A percentile compares a stretch with the other conserved stretches of the same genome.
Conservation (phyloP, 1,140 invertebrate species). For the Panulirus ornatus region DNA sequence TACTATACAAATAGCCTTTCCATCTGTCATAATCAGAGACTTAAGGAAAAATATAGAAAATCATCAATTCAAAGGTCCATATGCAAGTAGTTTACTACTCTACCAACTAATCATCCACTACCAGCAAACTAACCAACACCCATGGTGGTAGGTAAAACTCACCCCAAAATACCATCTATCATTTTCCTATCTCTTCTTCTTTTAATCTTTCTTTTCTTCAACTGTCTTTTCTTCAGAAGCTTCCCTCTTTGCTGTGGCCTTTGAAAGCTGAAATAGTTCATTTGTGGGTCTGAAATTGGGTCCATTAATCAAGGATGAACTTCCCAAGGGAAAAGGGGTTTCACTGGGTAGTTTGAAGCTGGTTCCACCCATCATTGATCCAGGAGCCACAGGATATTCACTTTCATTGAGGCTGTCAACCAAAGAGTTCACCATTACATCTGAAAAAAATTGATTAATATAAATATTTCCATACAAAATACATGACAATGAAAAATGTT, state of each 20-base stretch:
- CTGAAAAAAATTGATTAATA: background rate
- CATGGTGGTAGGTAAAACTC: too few species aligned
- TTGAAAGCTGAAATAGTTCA: slow-evolving; percentile 45
- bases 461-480: background rate
- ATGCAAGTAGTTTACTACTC: too few species aligned
- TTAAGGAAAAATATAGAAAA: too few species aligned
- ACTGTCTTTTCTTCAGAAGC: slow-evolving; percentile 4
- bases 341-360: slow-evolving; percentile 27
- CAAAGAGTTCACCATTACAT: slow-evolving; percentile 52
- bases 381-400: slow-evolving; percentile 36
- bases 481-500: background rate
- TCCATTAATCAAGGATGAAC: slow-evolving; percentile 25
- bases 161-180: too few species aligned
- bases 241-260: slow-evolving; percentile 47
- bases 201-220: background rate
- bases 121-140: too few species aligned
- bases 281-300: slow-evolving; percentile 18
- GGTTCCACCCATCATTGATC: slow-evolving; percentile 31
- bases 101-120: too few species aligned
- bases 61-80: too few species aligned
- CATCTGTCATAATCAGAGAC: too few species aligned
- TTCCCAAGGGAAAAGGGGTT: slow-evolving; percentile 19
- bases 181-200: background rate
- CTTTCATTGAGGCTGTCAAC: slow-evolving; percentile 53
- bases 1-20: too few species aligned